phyloP scores from a whole-genome alignment of 2,113 vertebrate genomes.

The Eublepharis macularius region DNA sequence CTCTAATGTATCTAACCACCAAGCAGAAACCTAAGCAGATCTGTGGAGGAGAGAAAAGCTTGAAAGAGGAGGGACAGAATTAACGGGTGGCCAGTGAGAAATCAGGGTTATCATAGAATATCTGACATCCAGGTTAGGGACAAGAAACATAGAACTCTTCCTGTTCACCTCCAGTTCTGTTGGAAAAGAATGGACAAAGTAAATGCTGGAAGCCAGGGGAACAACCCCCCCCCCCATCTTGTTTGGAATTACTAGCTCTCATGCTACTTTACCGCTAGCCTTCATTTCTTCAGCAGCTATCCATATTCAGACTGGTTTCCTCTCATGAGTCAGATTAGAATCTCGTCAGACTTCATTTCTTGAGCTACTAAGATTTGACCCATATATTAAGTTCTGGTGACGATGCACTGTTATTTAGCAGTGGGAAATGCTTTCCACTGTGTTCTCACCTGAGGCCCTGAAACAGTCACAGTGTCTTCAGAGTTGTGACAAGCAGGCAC shows the following conservation, averaged over 20 bases:
- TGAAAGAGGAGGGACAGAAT: background rate
- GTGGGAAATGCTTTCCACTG: background rate
- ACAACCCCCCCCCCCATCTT: background rate
- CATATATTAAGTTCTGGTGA: background rate
- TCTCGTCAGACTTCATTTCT: background rate
- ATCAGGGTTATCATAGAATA: too few relatives aligned
- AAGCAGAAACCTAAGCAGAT: background rate
- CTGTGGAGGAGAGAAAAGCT: background rate
- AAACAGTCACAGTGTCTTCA: constrained; percentile 93
- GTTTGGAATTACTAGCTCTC: background rate
- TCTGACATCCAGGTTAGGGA: too few relatives aligned
- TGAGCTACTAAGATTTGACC: accelerated
- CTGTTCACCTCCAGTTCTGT: background rate
- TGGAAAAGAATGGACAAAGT: background rate
- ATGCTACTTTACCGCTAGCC: background rate
- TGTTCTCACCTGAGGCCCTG: constrained; percentile 86
- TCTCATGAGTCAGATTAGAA: background rate
- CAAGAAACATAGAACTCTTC: too few relatives aligned
- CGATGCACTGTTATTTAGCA: background rate
- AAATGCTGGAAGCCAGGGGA: background rate
- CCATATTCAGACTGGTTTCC: background rate
- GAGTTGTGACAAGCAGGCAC: constrained; percentile 96
- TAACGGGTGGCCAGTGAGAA: too few relatives aligned
- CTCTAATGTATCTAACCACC: background rate
- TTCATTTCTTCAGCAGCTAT: background rate